Evolutionary conservation across 2,888 invertebrate genomes (phyloP).

Genomic region (Zygogramma bicolorata): DNA sequence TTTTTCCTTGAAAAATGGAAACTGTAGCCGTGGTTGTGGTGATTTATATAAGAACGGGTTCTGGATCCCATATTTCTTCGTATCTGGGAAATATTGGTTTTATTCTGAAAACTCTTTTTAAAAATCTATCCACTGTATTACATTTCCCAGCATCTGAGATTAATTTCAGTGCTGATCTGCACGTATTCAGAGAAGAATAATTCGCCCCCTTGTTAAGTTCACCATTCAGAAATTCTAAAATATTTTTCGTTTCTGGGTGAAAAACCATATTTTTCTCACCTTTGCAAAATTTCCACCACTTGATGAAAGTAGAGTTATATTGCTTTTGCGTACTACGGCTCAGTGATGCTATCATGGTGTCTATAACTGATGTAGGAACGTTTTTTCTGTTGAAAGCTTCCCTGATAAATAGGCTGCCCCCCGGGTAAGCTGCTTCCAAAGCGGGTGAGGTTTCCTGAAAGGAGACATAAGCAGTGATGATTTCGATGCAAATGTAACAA

Average conservation of each 20-base stretch:
- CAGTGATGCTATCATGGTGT: not conserved
- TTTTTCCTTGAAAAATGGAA: not conserved
- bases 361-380: not conserved
- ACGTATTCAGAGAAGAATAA: not conserved
- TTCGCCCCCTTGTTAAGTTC: not conserved
- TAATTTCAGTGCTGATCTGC: not conserved
- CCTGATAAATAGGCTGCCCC: not conserved
- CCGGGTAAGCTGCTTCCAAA: not conserved
- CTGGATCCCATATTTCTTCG: not conserved
- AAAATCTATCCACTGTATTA: not conserved
- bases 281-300: no score
- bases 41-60: no score
- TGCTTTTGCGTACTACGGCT: not conserved
- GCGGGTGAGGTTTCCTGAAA: not conserved
- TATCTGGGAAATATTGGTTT: not conserved
- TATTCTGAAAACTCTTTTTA: not conserved
- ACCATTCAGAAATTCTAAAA: not conserved
- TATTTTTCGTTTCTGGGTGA: not conserved
- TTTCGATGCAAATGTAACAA: not conserved
- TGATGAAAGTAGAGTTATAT: not conserved
- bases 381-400: not conserved
- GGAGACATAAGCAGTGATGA: not conserved
- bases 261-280: not conserved
- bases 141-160: not conserved
- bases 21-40: not conserved